Percentiles rank a stretch among this genome's conserved stretches.
These are phyloP conservation scores for Parapsyche elsis DNA, from an alignment of 1,140 invertebrate species.

Conservation along the genomic window DNA sequence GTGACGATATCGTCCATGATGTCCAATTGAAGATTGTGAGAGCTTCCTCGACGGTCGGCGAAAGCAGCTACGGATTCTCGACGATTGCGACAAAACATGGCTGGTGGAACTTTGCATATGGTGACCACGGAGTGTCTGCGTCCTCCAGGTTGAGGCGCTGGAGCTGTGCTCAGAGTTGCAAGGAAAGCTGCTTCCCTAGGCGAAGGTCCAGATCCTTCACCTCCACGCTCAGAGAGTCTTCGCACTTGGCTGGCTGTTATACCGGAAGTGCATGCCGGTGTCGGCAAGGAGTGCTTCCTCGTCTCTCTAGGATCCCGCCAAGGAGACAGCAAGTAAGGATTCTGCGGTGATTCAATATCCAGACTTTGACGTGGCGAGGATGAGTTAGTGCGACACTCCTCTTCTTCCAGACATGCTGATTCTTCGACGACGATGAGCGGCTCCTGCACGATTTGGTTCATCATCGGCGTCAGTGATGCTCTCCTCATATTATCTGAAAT, in stretches of 20 bases:
- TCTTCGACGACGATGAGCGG: constrained; percentile 86
- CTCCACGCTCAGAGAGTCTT: constrained; percentile 80
- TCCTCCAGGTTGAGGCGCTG: constrained; percentile 76
- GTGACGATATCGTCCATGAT: constrained; percentile 90
- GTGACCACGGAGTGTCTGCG: constrained; percentile 85
- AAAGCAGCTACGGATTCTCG: constrained; percentile 84
- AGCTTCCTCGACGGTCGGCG: constrained; percentile 76
- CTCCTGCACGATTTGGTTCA: constrained; percentile 68
- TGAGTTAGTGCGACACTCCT: constrained; percentile 67
- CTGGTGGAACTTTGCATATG: constrained; percentile 80
- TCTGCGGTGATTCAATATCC: constrained; percentile 80
- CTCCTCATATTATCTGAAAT: constrained; percentile 62
- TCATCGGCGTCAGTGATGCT: constrained; percentile 64
- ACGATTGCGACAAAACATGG: constrained; percentile 78
- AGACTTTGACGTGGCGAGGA: constrained; percentile 71
- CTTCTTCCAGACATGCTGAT: constrained; percentile 73
- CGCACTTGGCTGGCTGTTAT: constrained; percentile 86
- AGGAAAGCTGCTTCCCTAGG: constrained; percentile 81
- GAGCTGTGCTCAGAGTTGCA: constrained; percentile 79
- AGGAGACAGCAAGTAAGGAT: constrained; percentile 82
- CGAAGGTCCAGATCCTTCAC: constrained; percentile 75
- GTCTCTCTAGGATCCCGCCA: constrained; percentile 75
- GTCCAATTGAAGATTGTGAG: constrained; percentile 83
- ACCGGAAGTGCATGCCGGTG: constrained; percentile 82
- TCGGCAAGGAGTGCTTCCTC: constrained; percentile 83